phyloP scores from a whole-genome alignment of 2,888 invertebrate genomes.

The Andrena trimmerana region DNA sequence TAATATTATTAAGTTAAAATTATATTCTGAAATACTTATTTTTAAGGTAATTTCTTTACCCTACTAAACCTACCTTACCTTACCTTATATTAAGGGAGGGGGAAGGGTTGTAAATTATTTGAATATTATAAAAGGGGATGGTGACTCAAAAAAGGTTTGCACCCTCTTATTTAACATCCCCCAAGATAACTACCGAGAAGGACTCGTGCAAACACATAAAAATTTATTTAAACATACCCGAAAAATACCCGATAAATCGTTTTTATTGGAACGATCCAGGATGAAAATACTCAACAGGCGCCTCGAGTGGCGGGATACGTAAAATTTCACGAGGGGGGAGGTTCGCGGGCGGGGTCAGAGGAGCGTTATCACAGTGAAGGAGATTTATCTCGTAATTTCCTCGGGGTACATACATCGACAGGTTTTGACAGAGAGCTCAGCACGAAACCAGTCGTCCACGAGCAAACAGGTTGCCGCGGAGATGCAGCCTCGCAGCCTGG shows the following conservation, averaged over 20 bases:
- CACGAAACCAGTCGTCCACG: conserved; percentile 66
- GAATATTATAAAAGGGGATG: too few species aligned
- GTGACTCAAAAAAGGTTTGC: too few species aligned
- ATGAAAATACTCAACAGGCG: background rate
- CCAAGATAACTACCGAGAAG: too few species aligned
- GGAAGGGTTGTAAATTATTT: too few species aligned
- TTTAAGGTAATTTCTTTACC: too few species aligned
- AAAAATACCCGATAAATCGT: background rate
- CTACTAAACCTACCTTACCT: too few species aligned
- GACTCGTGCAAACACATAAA: too few species aligned
- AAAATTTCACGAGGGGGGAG: background rate
- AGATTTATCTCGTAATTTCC: conserved; percentile 43
- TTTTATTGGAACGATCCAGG: background rate
- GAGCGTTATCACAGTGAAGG: background rate
- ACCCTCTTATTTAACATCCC: too few species aligned
- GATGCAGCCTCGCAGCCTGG: conserved; percentile 47
- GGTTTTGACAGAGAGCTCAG: conserved; percentile 70
- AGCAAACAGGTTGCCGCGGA: conserved; percentile 59
- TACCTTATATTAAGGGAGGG: too few species aligned
- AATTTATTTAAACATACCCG: too few species aligned
- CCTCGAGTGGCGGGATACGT: background rate
- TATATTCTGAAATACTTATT: too few species aligned
- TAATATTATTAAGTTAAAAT: too few species aligned
- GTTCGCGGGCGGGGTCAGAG: background rate
- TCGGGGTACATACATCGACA: conserved; percentile 58